Evolutionary conservation across 2,888 invertebrate genomes (phyloP).

Genomic region (Vandiemenella viatica): DNA sequence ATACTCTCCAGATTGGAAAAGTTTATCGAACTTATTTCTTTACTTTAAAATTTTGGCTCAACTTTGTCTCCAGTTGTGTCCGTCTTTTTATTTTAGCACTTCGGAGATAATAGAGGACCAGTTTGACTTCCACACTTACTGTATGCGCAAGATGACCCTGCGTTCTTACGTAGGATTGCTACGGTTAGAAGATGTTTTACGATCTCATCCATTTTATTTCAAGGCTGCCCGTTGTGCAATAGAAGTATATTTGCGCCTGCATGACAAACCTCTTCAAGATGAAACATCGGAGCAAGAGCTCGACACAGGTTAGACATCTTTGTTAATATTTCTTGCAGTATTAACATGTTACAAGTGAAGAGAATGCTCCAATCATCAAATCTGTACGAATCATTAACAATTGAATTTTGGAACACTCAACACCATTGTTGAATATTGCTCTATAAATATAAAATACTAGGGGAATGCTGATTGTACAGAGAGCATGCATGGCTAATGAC

Average conservation of each 20-base stretch:
- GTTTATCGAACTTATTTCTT: not conserved
- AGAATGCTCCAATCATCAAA: no score
- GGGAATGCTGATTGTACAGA: no score
- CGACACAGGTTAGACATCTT: constrained; percentile 80
- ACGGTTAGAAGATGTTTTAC: constrained; percentile 83
- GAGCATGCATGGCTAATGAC: no score
- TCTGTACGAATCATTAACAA: no score
- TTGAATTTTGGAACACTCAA: no score
- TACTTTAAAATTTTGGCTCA: not conserved
- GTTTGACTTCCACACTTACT: constrained; percentile 99
- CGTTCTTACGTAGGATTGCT: constrained; percentile 90
- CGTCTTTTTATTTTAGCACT: constrained; percentile 54
- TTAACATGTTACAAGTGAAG: no score
- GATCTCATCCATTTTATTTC: constrained; percentile 92
- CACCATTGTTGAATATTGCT: no score
- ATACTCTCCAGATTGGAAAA: no score
- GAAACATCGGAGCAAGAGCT: constrained; percentile 68
- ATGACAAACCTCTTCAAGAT: constrained; percentile 73
- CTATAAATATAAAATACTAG: no score
- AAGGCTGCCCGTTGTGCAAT: constrained; percentile 84
- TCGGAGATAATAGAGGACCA: constrained; percentile 99
- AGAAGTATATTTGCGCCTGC: constrained; percentile 76
- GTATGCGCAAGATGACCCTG: constrained; percentile 98
- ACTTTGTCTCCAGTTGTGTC: not conserved
- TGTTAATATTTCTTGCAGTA: no score